Percentiles rank a stretch among this genome's conserved stretches.
Evolutionary conservation across 2,888 invertebrate species (phyloP).

Genomic region (Acronicta alni): DNA sequence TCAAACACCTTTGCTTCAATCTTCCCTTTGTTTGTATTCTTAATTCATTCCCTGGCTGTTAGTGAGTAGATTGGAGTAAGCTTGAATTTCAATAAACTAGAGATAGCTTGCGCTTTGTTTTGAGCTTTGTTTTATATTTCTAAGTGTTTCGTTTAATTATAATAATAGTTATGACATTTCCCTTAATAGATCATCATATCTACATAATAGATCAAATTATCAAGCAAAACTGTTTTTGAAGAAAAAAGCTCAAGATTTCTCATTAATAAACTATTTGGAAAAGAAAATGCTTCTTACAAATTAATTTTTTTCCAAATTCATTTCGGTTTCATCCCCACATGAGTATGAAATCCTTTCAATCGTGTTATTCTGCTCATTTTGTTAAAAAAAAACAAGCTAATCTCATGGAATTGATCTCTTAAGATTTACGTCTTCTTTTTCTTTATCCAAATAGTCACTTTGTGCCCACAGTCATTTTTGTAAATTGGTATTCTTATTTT

Average conservation of each 20-base stretch:
- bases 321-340: background rate
- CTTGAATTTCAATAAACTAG: slow-evolving; percentile 8
- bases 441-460: slow-evolving; percentile 32
- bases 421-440: no score
- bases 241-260: no score
- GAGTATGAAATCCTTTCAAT: background rate
- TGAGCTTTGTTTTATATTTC: no score
- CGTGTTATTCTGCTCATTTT: background rate
- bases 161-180: no score
- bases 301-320: background rate
- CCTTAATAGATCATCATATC: no score
- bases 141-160: background rate
- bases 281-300: background rate
- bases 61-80: slow-evolving; percentile 23
- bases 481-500: slow-evolving; percentile 45
- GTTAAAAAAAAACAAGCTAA: slow-evolving; percentile 6
- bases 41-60: slow-evolving; percentile 12
- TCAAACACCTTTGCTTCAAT: slow-evolving; percentile 15
- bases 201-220: no score
- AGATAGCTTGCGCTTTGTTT: slow-evolving; percentile 5
- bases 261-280: no score
- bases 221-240: no score
- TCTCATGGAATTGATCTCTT: slow-evolving; percentile 3
- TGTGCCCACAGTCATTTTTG: slow-evolving; percentile 25
- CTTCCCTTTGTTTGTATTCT: slow-evolving; percentile 19